These are phyloP conservation scores for Apis cerana DNA, from an alignment of 1,140 invertebrate genomes.

Conservation along the genomic window DNA sequence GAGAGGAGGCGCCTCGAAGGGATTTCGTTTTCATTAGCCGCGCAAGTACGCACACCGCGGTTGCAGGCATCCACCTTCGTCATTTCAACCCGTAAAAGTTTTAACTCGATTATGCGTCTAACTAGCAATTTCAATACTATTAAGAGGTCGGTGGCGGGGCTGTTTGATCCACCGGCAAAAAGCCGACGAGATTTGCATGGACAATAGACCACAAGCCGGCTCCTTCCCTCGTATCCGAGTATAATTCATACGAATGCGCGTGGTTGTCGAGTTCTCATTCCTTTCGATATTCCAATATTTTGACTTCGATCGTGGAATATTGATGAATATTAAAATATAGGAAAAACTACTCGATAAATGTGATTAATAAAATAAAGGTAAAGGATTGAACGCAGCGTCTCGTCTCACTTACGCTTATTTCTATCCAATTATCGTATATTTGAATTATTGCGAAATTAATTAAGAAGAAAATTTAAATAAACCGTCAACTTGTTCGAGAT, in stretches of 20 bases:
- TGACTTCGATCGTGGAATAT: no score
- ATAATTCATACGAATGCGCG: slow-evolving; percentile 58
- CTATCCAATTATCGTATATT: no score
- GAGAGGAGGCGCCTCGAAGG: background rate
- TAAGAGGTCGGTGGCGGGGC: slow-evolving; percentile 61
- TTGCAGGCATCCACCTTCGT: slow-evolving; percentile 66
- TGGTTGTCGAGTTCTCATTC: slow-evolving; percentile 32
- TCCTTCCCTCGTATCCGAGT: slow-evolving; percentile 44
- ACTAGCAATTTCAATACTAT: slow-evolving; percentile 79
- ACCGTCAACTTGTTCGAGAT: no score
- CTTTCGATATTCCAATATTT: no score
- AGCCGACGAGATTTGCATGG: slow-evolving; percentile 47
- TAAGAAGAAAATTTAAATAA: no score
- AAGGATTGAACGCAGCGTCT: no score
- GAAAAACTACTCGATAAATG: no score
- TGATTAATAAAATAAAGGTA: no score
- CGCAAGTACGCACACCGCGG: slow-evolving; percentile 1
- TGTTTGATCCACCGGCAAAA: slow-evolving; percentile 64
- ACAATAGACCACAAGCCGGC: slow-evolving; percentile 50
- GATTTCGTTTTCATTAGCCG: slow-evolving; percentile 63
- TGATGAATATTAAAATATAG: no score
- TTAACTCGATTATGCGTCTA: slow-evolving; percentile 78
- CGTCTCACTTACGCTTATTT: no score
- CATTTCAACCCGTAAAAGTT: slow-evolving; percentile 72
- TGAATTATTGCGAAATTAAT: no score